Evolutionary conservation across 2,888 invertebrate genomes (phyloP).

Genomic region (Ichneumoninae sp.): DNA sequence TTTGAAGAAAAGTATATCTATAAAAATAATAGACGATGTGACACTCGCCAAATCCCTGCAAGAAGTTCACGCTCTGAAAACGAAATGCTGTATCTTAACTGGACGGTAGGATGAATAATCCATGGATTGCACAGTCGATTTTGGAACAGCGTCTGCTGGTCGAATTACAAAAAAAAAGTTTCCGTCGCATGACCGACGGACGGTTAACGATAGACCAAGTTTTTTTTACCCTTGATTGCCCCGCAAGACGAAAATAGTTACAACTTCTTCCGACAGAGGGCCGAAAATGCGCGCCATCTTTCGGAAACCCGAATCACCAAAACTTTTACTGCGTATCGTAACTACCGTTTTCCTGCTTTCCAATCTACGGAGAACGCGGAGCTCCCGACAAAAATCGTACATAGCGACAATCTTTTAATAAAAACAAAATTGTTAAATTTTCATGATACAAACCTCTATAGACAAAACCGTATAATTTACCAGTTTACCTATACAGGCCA

Average conservation of each 20-base stretch:
- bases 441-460: slow-evolving; percentile 1
- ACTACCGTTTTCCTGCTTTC: not conserved
- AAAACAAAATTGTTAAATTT: not conserved
- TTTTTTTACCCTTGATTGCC: not conserved
- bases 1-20: not conserved
- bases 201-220: slow-evolving; percentile 17
- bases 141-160: not conserved
- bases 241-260: not conserved
- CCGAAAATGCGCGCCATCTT: slow-evolving; percentile 50
- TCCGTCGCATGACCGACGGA: slow-evolving; percentile 17
- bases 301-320: slow-evolving; percentile 9
- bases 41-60: too few species aligned
- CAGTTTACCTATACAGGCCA: not conserved
- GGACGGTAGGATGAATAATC: not conserved
- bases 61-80: too few species aligned
- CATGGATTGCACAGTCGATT: not conserved
- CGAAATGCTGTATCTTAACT: too few species aligned
- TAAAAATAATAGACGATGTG: not conserved
- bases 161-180: not conserved
- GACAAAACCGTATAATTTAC: slow-evolving; percentile 14
- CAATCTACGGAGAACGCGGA: not conserved
- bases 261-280: slow-evolving; percentile 43
- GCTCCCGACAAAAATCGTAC: not conserved
- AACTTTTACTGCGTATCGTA: not conserved
- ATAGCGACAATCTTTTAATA: not conserved